Evolutionary conservation across 1,140 invertebrate species (phyloP).

Genomic region (Drosophila chauvacae): DNA sequence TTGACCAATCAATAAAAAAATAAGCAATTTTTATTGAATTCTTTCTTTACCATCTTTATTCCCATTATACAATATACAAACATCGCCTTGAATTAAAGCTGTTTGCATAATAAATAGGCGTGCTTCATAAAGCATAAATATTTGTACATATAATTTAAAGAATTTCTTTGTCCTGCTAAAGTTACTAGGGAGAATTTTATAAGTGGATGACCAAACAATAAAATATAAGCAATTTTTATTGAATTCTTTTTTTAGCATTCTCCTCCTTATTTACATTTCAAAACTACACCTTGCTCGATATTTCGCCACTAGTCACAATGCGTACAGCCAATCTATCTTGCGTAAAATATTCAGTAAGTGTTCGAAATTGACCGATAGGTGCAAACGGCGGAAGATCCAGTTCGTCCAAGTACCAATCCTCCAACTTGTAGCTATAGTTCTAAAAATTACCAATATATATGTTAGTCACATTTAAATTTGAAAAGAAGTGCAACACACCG

Average conservation of each 20-base stretch:
- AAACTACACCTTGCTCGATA: background rate
- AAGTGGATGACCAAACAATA: too few relatives aligned
- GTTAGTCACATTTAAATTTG: background rate
- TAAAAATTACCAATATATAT: background rate
- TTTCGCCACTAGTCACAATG: slow-evolving; percentile 2
- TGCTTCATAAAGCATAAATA: background rate
- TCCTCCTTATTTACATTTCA: background rate
- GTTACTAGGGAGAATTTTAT: too few relatives aligned
- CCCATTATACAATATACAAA: background rate
- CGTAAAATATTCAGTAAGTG: slow-evolving; percentile 30
- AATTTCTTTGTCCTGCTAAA: too few relatives aligned
- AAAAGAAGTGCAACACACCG: slow-evolving; percentile 5
- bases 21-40: background rate
- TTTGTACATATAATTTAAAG: background rate
- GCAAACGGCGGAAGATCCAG: slow-evolving; percentile 37
- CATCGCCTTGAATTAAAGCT: background rate
- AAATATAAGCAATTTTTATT: background rate
- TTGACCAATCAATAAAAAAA: too few relatives aligned
- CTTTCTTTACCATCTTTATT: too few relatives aligned
- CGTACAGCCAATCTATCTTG: slow-evolving; percentile 15
- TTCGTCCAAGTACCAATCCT: slow-evolving; percentile 46
- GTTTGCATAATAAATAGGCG: background rate
- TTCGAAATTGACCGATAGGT: slow-evolving; percentile 33
- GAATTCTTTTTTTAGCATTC: too few relatives aligned
- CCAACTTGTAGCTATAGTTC: slow-evolving; percentile 47